Base-by-base conservation (phyloP, 2,888 invertebrate genomes). In the Aphodius sticticus region DNA sequence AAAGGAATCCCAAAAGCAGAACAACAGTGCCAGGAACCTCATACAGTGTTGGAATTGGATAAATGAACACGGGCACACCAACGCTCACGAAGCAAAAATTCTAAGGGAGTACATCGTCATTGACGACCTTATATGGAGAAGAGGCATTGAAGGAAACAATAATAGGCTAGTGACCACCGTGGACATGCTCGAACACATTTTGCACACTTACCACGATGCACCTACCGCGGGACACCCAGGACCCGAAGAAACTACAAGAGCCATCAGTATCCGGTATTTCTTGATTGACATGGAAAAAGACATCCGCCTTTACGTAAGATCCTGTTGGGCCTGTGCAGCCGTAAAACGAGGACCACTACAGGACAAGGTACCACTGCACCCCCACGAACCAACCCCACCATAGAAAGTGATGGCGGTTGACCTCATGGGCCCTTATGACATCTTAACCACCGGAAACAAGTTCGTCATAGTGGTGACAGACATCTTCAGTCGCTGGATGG, bases 271-370 rank as follows among this genome's bases (percentile, higher is more conserved):
- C 2, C 53, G 15, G 12, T 80, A 76, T 76, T 69, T 15, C 69
- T 78, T 76, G 69, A 77, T 69, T 2, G 7, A n/a, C n/a, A n/a
- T n/a, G n/a, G n/a, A n/a, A n/a, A n/a, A n/a, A n/a, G n/a, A n/a
- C n/a, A n/a, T n/a, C n/a, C n/a, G n/a, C n/a, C n/a, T n/a, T n/a
- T n/a, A n/a, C n/a, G n/a, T n/a, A n/a, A n/a, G n/a, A n/a, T 38
- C 38, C 0, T 81, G 81, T 26, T 75, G 76, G 70, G 69, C 78
- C 7, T 79, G 81, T 72, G 69, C 78, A 12, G n/a, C 76, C 69
- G 15, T 76, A 1, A 82, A 82, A 53, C 74, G 78, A 35, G 76
- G 80, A 12, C 80, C 78, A 1, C 26, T 38, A 0, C 80, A 80
- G 16, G 38, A 16, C 1, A 38, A 70, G 6, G 80, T 80, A 7